Percentiles rank a stretch among this genome's conserved stretches.
These are phyloP conservation scores for Chaenogobius annularis DNA, from an alignment of 2,113 vertebrate genomes.

Conservation along the genomic window DNA sequence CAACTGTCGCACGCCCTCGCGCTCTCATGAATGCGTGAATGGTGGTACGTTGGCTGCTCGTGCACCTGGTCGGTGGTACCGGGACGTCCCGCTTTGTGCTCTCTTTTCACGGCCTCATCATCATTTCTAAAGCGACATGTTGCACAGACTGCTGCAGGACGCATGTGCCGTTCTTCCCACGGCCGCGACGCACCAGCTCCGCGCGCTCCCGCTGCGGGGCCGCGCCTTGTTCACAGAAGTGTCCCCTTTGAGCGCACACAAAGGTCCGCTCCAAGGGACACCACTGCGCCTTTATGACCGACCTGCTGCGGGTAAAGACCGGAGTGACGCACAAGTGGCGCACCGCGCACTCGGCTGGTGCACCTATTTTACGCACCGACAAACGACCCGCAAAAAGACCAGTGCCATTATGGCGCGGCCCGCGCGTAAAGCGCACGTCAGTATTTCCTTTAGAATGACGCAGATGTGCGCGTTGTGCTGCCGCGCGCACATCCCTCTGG, in stretches of 20 bases:
- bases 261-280: slow-evolving; percentile 61
- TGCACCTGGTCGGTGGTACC: slow-evolving; percentile 52
- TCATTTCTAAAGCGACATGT: slow-evolving; percentile 69
- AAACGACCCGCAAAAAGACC: slow-evolving; percentile 32
- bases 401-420: too few relatives aligned
- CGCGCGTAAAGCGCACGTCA: too few relatives aligned
- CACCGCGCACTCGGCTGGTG: slow-evolving; percentile 64
- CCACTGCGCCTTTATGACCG: slow-evolving; percentile 75
- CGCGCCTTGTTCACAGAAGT: slow-evolving; percentile 10
- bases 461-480: too few relatives aligned
- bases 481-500: too few relatives aligned
- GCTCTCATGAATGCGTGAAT: slow-evolving; percentile 3
- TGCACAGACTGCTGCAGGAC: slow-evolving; percentile 62
- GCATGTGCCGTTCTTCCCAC: slow-evolving; percentile 82
- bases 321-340: slow-evolving; percentile 61
- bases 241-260: slow-evolving; percentile 66
- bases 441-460: too few relatives aligned
- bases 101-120: slow-evolving; percentile 13
- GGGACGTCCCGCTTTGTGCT: slow-evolving; percentile 27
- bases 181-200: slow-evolving; percentile 54
- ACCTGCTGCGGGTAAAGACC: slow-evolving; percentile 68
- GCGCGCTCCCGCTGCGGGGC: slow-evolving; percentile 7
- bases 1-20: slow-evolving; percentile 2
- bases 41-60: slow-evolving; percentile 1
- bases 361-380: slow-evolving; percentile 56